phyloP scores from a whole-genome alignment of 2,797 vertebrate genomes.

The Rhabdophis nuchalis region DNA sequence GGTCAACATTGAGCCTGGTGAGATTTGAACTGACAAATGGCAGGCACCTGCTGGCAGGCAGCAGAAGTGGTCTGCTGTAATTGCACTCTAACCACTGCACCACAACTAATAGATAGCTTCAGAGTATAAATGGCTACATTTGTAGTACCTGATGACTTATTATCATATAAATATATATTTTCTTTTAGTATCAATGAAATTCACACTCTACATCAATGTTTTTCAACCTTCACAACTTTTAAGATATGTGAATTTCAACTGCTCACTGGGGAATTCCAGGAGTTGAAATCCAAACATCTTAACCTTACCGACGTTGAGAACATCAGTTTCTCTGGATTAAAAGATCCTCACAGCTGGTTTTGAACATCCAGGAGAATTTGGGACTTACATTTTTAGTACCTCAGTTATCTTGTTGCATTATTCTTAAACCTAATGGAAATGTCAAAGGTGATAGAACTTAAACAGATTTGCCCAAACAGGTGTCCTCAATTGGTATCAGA shows the following conservation, averaged over 20 bases:
- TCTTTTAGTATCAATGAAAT: neutral
- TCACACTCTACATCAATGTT: neutral
- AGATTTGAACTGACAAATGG: no score
- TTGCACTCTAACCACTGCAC: no score
- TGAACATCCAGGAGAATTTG: neutral
- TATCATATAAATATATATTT: conserved; percentile 5
- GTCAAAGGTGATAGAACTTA: neutral
- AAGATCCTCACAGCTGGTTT: neutral
- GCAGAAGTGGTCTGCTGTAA: no score
- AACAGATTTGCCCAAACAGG: neutral
- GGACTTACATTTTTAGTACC: neutral
- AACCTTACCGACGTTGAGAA: neutral
- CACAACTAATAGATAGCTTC: neutral
- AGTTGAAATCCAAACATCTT: neutral
- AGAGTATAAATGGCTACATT: neutral
- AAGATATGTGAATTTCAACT: neutral
- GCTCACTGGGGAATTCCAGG: neutral
- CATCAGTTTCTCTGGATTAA: neutral
- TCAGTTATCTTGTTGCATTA: neutral
- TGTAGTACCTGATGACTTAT: neutral
- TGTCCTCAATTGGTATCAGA: neutral
- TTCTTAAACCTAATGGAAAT: neutral
- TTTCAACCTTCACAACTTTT: neutral
- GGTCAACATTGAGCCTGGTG: no score
- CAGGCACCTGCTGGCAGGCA: no score